A percentile compares a stretch with the other conserved stretches of the same genome.
Evolutionary conservation across 1,140 invertebrate genomes (phyloP).

Genomic region (Dicyema japonicum): DNA sequence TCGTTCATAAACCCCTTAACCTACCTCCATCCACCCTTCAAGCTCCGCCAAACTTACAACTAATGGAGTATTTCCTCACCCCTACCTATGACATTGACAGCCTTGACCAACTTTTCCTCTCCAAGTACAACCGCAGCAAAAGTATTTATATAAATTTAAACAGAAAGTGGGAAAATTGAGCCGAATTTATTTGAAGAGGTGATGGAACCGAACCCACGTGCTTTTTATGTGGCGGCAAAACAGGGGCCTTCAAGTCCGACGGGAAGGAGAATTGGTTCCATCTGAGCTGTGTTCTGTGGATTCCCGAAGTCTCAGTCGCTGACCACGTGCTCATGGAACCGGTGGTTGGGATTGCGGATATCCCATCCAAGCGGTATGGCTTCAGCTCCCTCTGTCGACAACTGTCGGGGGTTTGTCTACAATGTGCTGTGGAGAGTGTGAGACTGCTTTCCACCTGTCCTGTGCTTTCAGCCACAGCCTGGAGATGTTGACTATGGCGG

Average conservation of each 20-base stretch:
- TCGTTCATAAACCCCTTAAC: too few relatives aligned
- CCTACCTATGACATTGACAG: too few relatives aligned
- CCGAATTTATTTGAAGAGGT: too few relatives aligned
- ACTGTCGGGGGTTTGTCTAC: constrained; percentile 74
- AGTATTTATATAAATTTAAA: too few relatives aligned
- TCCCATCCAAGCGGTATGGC: constrained; percentile 62
- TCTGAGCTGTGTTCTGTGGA: constrained; percentile 87
- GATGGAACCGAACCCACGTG: constrained; percentile 47
- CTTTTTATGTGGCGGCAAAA: constrained; percentile 64
- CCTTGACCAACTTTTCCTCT: too few relatives aligned
- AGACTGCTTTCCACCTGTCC: constrained; percentile 83
- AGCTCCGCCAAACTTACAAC: too few relatives aligned
- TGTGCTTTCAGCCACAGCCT: constrained; percentile 80
- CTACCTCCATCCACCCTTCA: too few relatives aligned
- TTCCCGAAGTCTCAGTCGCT: constrained; percentile 86
- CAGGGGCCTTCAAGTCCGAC: constrained; percentile 90
- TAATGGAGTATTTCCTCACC: too few relatives aligned
- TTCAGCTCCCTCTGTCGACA: constrained; percentile 73
- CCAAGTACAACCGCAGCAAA: too few relatives aligned
- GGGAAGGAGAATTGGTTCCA: constrained; percentile 88
- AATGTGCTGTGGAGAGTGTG: constrained; percentile 84
- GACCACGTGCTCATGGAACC: constrained; percentile 91
- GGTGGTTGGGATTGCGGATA: constrained; percentile 75
- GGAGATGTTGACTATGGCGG: constrained; percentile 57
- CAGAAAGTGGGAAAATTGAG: too few relatives aligned